Conservation (phyloP, 2,888 invertebrate genomes). For the Drosophila atripex region DNA sequence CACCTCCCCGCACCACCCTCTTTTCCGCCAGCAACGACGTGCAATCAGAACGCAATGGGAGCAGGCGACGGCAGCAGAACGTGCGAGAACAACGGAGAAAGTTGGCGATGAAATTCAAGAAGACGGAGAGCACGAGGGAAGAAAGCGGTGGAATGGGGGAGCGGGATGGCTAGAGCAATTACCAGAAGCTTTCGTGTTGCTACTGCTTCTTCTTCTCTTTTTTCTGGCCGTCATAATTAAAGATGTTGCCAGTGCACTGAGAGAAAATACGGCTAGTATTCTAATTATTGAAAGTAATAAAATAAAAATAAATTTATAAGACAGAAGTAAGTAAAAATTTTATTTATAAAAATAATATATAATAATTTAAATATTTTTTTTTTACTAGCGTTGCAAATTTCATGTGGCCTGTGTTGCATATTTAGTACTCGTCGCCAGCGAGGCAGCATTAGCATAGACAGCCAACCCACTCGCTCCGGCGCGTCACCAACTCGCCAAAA, state of each 20-base stretch:
- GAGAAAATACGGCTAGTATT: background rate
- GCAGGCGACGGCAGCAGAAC: constrained; percentile 41
- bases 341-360: no score
- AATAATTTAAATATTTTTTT: no score
- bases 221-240: constrained; percentile 10
- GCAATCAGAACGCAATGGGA: constrained; percentile 42
- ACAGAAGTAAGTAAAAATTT: no score
- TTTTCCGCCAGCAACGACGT: background rate
- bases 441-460: constrained; percentile 54
- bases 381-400: no score
- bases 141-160: constrained; percentile 35
- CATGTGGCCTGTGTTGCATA: no score
- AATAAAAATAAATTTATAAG: background rate
- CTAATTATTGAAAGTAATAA: background rate
- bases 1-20: constrained; percentile 6
- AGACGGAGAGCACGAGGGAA: constrained; percentile 23
- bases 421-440: constrained; percentile 47
- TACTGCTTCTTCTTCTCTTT: constrained; percentile 9
- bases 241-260: constrained; percentile 7
- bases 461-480: constrained; percentile 8
- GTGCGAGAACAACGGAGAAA: constrained; percentile 71
- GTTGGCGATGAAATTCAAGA: constrained; percentile 50
- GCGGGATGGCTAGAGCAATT: constrained; percentile 33
- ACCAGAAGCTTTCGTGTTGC: constrained; percentile 45
- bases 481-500: no score